These are phyloP conservation scores for Nerophis ophidion DNA, from an alignment of 2,113 vertebrate genomes.

Conservation along the genomic window DNA sequence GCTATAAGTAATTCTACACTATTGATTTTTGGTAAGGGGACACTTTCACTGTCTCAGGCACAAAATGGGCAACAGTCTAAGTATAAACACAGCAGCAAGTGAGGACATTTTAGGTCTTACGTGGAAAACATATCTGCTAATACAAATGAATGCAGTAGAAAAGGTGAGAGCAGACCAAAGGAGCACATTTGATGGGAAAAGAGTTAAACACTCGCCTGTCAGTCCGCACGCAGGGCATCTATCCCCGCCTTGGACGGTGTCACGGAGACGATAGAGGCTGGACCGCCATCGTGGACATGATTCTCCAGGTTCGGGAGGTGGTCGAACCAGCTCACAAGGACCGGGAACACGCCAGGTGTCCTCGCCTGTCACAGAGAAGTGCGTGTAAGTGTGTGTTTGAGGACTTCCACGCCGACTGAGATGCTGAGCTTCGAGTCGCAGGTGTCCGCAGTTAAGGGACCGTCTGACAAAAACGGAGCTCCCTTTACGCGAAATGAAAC, in stretches of 20 bases:
- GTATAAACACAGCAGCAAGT: neutral
- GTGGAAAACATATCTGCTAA: neutral
- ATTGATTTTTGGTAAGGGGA: conserved; percentile 44
- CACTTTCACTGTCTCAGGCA: conserved; percentile 26
- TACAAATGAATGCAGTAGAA: neutral
- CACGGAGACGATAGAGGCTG: conserved; percentile 36
- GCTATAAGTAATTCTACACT: conserved; percentile 34
- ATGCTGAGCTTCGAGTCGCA: neutral
- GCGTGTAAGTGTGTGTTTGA: neutral
- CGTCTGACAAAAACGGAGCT: neutral
- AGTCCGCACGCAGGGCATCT: conserved; percentile 42
- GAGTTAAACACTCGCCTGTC: conserved; percentile 38
- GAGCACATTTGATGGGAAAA: neutral
- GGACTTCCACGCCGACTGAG: neutral
- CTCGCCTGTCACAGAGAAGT: neutral
- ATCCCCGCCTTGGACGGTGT: conserved; percentile 18
- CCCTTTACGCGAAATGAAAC: neutral
- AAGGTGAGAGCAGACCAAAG: neutral
- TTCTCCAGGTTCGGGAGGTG: neutral
- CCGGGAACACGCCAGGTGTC: too few species aligned
- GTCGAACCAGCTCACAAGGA: neutral
- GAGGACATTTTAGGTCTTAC: neutral
- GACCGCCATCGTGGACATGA: conserved; percentile 17
- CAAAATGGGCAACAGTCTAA: neutral
- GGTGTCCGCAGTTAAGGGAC: neutral